phyloP scores from a whole-genome alignment of 2,113 vertebrate genomes.

The Atractosteus spatula region DNA sequence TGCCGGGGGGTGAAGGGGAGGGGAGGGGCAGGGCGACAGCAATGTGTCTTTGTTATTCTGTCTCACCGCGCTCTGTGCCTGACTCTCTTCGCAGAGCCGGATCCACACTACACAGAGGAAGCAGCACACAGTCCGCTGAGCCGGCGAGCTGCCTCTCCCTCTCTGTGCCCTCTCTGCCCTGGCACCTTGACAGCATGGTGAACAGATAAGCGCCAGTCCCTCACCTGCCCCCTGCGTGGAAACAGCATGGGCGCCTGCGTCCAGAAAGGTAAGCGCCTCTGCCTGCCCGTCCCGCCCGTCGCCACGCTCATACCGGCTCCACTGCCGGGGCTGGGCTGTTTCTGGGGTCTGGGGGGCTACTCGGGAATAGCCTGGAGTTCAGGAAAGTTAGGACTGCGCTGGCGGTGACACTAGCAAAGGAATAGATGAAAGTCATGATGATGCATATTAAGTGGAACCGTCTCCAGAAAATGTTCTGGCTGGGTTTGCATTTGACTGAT shows the following conservation, averaged over 20 bases:
- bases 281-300: constrained; percentile 8
- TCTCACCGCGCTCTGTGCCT: constrained; percentile 13
- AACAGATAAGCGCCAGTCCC: constrained; percentile 60
- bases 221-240: constrained; percentile 23
- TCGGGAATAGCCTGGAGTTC: too few species aligned
- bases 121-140: too few species aligned
- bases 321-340: too few species aligned
- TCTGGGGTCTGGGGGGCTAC: too few species aligned
- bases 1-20: not conserved
- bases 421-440: too few species aligned
- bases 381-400: too few species aligned
- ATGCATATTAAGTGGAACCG: too few species aligned
- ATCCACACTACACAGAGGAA: not conserved
- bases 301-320: not conserved
- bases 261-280: constrained; percentile 70
- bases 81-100: not conserved
- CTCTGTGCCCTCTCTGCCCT: not conserved
- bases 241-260: constrained; percentile 71
- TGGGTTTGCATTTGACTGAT: too few species aligned
- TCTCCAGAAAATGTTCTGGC: too few species aligned
- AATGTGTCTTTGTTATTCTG: constrained; percentile 8
- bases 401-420: too few species aligned
- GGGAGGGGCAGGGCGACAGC: not conserved
- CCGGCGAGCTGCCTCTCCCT: constrained; percentile 8
- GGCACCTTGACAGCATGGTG: constrained; percentile 52